A percentile compares a stretch with the other conserved stretches of the same genome.
phyloP scores from a whole-genome alignment of 2,888 invertebrate species.

The Agriotes lineatus region DNA sequence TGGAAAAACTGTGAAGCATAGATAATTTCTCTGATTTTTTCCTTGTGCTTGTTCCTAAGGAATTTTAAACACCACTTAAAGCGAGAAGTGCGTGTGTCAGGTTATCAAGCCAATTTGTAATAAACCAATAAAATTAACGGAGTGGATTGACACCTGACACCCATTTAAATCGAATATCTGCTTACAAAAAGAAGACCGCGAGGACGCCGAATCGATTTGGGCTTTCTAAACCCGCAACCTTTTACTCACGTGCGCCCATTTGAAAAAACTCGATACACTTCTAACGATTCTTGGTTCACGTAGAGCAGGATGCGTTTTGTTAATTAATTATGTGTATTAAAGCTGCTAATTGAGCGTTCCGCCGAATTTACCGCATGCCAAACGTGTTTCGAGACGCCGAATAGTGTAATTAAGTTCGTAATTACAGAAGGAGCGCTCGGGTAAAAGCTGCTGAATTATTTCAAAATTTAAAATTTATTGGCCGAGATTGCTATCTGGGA shows the following conservation, averaged over 20 bases:
- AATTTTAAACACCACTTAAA: too few species aligned
- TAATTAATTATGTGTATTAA: constrained; percentile 19
- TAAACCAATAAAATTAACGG: background rate
- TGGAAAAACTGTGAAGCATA: too few species aligned
- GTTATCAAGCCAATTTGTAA: too few species aligned
- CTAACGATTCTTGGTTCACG: background rate
- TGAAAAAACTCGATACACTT: background rate
- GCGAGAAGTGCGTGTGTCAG: too few species aligned
- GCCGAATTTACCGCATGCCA: constrained; percentile 17
- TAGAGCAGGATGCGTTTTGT: constrained; percentile 1
- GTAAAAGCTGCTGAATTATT: constrained; percentile 32
- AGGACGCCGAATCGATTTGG: background rate
- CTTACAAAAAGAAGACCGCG: background rate
- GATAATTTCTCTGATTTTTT: too few species aligned
- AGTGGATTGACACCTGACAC: constrained; percentile 8
- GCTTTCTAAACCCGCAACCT: constrained; percentile 24
- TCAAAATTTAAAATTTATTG: constrained; percentile 19
- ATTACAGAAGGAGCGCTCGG: constrained; percentile 16
- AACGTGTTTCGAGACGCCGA: background rate
- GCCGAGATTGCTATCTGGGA: background rate
- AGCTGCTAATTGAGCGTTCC: constrained; percentile 16
- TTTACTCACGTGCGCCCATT: constrained; percentile 19
- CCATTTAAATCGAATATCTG: background rate
- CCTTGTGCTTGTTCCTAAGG: too few species aligned
- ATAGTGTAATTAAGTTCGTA: constrained; percentile 15